Conservation (phyloP, 2,797 vertebrate genomes). For the Ficedula albicollis region DNA sequence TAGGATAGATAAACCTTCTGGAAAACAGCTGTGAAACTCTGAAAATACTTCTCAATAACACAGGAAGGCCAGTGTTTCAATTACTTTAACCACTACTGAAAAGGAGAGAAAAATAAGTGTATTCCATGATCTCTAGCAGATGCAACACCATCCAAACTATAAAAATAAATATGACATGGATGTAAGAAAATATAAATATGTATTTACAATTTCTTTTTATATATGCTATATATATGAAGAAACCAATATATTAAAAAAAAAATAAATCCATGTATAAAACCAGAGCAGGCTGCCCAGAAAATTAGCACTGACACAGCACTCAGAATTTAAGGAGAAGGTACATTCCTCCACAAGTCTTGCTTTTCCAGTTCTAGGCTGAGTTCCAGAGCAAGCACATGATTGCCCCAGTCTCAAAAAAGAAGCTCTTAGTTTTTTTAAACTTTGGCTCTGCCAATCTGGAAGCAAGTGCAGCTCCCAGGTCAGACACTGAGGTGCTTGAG, state of each 20-base stretch:
- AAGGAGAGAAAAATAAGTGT: not conserved
- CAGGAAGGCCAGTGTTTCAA: not conserved
- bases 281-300: not conserved
- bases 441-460: not conserved
- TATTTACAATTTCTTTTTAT: not conserved
- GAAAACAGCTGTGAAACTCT: not conserved
- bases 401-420: not conserved
- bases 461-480: not conserved
- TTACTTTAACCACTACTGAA: not conserved
- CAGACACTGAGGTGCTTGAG: not conserved
- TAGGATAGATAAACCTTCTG: not conserved
- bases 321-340: not conserved
- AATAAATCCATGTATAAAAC: not conserved
- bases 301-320: not conserved
- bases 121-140: not conserved
- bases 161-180: not conserved
- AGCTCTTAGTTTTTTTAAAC: not conserved
- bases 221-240: not conserved
- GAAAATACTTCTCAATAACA: not conserved
- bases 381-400: rapidly evolving
- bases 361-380: not conserved
- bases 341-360: not conserved
- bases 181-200: not conserved
- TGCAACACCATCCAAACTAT: not conserved
- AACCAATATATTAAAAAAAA: too few species aligned